These are phyloP conservation scores for Nycticorax nycticorax DNA, from an alignment of 2,113 vertebrate genomes.

Conservation along the genomic window DNA sequence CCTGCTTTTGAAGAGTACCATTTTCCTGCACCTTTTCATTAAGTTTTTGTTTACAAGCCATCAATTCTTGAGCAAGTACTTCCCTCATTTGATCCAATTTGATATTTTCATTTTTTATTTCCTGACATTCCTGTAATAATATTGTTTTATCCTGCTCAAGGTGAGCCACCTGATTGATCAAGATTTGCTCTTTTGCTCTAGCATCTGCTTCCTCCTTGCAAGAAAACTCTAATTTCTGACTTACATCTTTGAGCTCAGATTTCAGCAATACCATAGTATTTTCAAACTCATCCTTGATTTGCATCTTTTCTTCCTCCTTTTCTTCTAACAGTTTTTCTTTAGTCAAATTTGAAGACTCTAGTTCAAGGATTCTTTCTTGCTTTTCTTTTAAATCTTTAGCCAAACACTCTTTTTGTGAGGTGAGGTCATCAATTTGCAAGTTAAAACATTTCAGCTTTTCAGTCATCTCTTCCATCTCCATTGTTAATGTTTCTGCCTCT, in stretches of 20 bases:
- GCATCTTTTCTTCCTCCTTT: slow-evolving; percentile 59
- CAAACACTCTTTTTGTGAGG: slow-evolving; percentile 76
- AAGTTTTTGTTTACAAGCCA: slow-evolving; percentile 47
- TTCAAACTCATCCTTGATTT: slow-evolving; percentile 55
- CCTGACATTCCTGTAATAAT: slow-evolving; percentile 60
- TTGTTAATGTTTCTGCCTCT: slow-evolving; percentile 77
- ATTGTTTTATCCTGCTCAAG: slow-evolving; percentile 70
- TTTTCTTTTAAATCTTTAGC: slow-evolving; percentile 64
- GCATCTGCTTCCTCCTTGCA: slow-evolving; percentile 48
- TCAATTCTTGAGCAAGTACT: slow-evolving; percentile 55
- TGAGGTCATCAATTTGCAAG: slow-evolving; percentile 60
- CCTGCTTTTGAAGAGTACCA: slow-evolving; percentile 26
- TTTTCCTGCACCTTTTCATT: slow-evolving; percentile 51
- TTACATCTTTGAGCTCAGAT: slow-evolving; percentile 63
- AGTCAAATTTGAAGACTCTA: slow-evolving; percentile 35
- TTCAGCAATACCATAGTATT: slow-evolving; percentile 62
- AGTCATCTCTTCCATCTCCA: slow-evolving; percentile 30
- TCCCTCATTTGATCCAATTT: slow-evolving; percentile 35
- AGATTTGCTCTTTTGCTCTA: slow-evolving; percentile 45
- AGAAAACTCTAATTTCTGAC: slow-evolving; percentile 49
- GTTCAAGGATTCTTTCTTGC: slow-evolving; percentile 21
- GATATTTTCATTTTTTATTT: slow-evolving; percentile 46
- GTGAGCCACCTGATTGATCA: slow-evolving; percentile 29
- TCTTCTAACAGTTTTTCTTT: slow-evolving; percentile 58
- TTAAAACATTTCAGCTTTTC: slow-evolving; percentile 19